Percentiles rank a stretch among this genome's conserved stretches.
These are phyloP conservation scores for Ambastaia sidthimunki DNA, from an alignment of 2,797 vertebrate species.

Conservation along the genomic window DNA sequence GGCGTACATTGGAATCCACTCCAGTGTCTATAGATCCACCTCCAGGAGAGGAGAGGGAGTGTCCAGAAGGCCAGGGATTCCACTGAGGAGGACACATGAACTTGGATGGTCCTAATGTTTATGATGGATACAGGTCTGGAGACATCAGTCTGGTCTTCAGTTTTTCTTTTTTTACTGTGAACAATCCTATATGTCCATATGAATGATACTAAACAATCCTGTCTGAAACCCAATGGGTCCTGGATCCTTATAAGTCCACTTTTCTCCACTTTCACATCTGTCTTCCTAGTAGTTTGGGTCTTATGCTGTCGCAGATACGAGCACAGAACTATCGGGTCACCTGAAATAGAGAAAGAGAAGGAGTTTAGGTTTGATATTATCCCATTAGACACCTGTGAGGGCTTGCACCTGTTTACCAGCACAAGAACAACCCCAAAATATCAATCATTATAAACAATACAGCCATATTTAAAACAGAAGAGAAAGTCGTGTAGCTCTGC, in stretches of 20 bases:
- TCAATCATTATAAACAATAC: background rate
- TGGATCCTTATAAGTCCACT: constrained; percentile 30
- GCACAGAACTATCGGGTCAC: constrained; percentile 80
- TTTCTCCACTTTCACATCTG: constrained; percentile 28
- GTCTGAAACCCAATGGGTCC: constrained; percentile 61
- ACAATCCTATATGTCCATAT: constrained; percentile 21
- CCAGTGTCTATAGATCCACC: constrained; percentile 14
- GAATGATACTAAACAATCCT: constrained; percentile 58
- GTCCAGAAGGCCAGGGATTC: constrained; percentile 16
- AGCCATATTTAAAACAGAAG: background rate
- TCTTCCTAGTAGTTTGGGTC: constrained; percentile 18
- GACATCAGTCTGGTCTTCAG: constrained; percentile 39
- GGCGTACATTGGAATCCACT: constrained; percentile 16
- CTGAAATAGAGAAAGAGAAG: constrained; percentile 62
- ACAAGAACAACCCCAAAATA: background rate
- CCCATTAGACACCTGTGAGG: background rate
- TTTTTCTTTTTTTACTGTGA: constrained; percentile 28
- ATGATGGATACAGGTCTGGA: constrained; percentile 43
- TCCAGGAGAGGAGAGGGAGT: background rate
- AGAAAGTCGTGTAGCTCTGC: constrained; percentile 20
- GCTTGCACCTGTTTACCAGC: constrained; percentile 1
- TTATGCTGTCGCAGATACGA: constrained; percentile 7
- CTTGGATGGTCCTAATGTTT: constrained; percentile 44
- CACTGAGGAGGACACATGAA: constrained; percentile 29
- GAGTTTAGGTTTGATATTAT: constrained; percentile 14